A percentile compares a stretch with the other conserved stretches of the same genome.
Evolutionary conservation across 2,797 vertebrate species (phyloP).

Genomic region (Balearica regulorum): DNA sequence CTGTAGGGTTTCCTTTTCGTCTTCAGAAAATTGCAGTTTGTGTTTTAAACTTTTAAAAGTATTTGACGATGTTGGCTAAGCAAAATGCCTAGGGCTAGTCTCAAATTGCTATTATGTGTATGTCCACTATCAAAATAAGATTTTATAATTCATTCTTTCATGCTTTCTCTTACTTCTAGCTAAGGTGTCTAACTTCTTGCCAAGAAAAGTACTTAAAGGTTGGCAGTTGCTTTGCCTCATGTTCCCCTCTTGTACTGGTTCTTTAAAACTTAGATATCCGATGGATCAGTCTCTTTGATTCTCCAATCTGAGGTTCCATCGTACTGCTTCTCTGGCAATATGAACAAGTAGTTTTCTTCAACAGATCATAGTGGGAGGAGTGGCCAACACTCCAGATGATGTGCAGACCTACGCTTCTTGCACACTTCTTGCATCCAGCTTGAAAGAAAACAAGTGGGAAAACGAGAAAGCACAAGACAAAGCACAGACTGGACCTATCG

Average conservation of each 20-base stretch:
- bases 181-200: no score
- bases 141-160: not conserved
- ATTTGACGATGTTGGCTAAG: not conserved
- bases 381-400: conserved; percentile 88
- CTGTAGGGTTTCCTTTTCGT: not conserved
- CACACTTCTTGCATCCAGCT: conserved; percentile 87
- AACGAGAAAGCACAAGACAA: conserved; percentile 43
- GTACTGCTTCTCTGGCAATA: not conserved
- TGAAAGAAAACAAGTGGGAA: conserved; percentile 60
- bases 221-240: not conserved
- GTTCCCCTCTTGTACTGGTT: not conserved
- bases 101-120: not conserved
- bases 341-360: conserved; percentile 24
- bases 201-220: not conserved
- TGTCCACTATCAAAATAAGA: not conserved
- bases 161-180: no score
- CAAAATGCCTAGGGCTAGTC: not conserved
- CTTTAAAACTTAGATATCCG: not conserved
- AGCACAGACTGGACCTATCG: conserved; percentile 78
- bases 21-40: not conserved
- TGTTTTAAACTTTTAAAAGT: not conserved
- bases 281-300: not conserved
- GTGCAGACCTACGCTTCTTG: conserved; percentile 88
- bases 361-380: conserved; percentile 92
- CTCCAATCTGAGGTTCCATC: not conserved